Percentiles rank a stretch among this genome's conserved stretches.
Conservation (phyloP, 2,888 invertebrate species). For the Oligia strigilis region DNA sequence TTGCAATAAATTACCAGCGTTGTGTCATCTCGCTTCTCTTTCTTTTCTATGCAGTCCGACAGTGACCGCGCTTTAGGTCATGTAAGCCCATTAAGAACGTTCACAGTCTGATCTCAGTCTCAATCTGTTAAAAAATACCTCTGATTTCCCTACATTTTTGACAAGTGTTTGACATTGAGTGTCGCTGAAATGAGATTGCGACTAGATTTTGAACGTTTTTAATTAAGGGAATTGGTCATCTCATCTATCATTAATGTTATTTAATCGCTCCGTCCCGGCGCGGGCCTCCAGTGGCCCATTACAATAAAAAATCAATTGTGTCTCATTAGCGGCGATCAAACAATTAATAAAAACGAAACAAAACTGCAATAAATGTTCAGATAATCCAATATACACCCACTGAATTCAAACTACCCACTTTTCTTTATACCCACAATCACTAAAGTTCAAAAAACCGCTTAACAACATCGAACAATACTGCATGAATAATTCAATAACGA, state of each 20-base stretch:
- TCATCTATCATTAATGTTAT: not conserved
- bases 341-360: not conserved
- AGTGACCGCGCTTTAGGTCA: too few species aligned
- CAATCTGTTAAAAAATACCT: too few species aligned
- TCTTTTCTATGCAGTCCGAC: too few species aligned
- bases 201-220: not conserved
- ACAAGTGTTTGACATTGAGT: too few species aligned
- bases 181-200: not conserved
- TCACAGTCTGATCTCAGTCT: too few species aligned
- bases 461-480: slow-evolving; percentile 47
- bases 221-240: not conserved
- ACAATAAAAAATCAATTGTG: too few species aligned
- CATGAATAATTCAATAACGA: slow-evolving; percentile 70
- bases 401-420: slow-evolving; percentile 41
- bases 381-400: slow-evolving; percentile 31
- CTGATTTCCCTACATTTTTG: too few species aligned
- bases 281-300: too few species aligned
- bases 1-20: too few species aligned
- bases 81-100: too few species aligned
- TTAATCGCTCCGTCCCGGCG: not conserved
- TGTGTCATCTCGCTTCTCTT: too few species aligned
- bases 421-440: slow-evolving; percentile 25
- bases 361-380: slow-evolving; percentile 13
- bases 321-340: too few species aligned
- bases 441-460: slow-evolving; percentile 59